Conservation (phyloP, 2,888 invertebrate genomes). For the Sipha maydis region DNA sequence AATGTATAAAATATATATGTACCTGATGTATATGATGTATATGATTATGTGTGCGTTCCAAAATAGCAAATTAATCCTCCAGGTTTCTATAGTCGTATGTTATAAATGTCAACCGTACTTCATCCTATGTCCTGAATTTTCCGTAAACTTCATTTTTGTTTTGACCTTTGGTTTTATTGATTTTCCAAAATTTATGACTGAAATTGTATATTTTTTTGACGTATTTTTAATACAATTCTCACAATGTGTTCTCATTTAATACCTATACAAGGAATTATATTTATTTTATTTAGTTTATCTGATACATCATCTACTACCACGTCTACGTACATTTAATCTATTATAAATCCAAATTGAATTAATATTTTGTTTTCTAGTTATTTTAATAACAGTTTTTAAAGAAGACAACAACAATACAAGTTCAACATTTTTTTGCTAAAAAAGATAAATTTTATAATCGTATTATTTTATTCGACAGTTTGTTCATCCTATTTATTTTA, state of each 20-base stretch:
- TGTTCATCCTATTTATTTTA: not conserved
- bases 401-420: not conserved
- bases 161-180: conserved; percentile 50
- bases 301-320: not conserved
- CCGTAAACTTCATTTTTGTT: conserved; percentile 4
- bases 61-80: not conserved
- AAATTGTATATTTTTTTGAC: conserved; percentile 42
- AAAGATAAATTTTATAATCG: not conserved
- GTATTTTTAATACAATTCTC: conserved; percentile 4
- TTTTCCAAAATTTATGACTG: conserved; percentile 44
- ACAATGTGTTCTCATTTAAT: conserved; percentile 5
- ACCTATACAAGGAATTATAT: not conserved
- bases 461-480: not conserved
- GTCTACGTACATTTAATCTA: not conserved
- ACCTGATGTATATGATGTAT: not conserved
- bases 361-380: not conserved
- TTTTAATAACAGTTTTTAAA: not conserved
- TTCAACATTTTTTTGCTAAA: not conserved
- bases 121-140: too few relatives aligned
- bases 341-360: not conserved
- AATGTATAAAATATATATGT: not conserved
- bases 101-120: conserved; percentile 19
- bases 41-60: not conserved
- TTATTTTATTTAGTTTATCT: not conserved
- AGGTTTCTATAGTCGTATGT: not conserved